Evolutionary conservation across 2,113 vertebrate species (phyloP).

Genomic region (Mustela lutreola): DNA sequence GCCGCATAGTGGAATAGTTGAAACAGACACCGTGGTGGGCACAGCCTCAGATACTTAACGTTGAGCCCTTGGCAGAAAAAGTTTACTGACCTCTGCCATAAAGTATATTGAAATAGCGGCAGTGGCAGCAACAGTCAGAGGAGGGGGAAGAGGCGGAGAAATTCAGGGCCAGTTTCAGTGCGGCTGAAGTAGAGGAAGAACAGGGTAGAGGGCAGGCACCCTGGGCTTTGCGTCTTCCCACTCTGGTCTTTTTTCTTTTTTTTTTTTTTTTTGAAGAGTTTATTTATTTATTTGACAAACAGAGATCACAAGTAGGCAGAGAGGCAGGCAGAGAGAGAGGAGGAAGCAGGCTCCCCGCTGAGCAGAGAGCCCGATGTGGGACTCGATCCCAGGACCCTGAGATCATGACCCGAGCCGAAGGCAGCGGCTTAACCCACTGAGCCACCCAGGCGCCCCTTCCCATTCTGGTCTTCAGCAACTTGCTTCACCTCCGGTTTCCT

Average conservation of each 20-base stretch:
- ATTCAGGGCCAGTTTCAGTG: neutral
- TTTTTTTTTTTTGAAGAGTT: too few relatives aligned
- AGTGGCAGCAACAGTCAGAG: neutral
- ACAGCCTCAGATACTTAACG: neutral
- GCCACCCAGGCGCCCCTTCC: neutral
- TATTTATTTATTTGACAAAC: too few relatives aligned
- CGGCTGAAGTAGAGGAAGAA: neutral
- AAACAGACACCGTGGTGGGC: neutral
- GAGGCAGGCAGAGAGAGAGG: too few relatives aligned
- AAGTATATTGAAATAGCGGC: neutral
- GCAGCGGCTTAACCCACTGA: too few relatives aligned
- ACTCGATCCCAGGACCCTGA: too few relatives aligned
- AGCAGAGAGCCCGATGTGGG: too few relatives aligned
- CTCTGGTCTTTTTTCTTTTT: too few relatives aligned
- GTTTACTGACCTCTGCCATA: neutral
- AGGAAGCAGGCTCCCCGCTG: too few relatives aligned
- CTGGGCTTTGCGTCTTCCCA: neutral
- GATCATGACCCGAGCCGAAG: too few relatives aligned
- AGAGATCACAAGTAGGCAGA: too few relatives aligned
- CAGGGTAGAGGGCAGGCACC: neutral
- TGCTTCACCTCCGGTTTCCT: neutral
- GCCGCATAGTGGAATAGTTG: neutral
- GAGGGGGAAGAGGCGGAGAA: neutral
- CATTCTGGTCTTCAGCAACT: neutral
- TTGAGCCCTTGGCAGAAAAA: neutral